Conservation (phyloP, 2,113 vertebrate species). For the Phaethon lepturus region DNA sequence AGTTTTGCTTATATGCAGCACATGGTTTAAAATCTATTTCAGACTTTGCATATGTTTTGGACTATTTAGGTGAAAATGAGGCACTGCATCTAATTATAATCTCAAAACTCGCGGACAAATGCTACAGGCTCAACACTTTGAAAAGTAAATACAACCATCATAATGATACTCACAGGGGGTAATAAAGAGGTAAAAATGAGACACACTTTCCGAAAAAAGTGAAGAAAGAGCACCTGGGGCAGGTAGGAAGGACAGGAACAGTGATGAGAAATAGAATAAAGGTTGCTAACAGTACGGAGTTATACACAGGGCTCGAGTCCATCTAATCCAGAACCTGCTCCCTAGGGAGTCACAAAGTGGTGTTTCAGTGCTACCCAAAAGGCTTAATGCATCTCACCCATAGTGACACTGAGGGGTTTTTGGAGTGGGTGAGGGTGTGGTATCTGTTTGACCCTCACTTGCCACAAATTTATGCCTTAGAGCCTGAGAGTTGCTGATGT, state of each 20-base stretch:
- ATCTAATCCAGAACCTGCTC: neutral
- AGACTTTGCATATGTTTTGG: neutral
- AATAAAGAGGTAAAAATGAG: neutral
- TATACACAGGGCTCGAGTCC: neutral
- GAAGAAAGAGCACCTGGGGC: neutral
- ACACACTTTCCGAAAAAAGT: neutral
- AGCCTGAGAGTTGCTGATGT: neutral
- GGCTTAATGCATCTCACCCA: neutral
- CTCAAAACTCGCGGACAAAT: neutral
- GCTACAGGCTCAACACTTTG: neutral
- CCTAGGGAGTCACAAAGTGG: neutral
- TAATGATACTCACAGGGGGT: neutral
- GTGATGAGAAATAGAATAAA: neutral
- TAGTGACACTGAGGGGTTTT: fast-evolving
- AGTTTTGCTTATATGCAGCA: neutral
- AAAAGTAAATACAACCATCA: neutral
- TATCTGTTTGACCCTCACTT: neutral
- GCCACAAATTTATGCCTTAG: neutral
- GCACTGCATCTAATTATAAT: neutral
- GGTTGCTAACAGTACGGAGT: neutral
- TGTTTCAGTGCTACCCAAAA: neutral
- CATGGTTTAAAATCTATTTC: neutral
- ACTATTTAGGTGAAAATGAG: neutral
- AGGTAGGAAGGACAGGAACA: neutral
- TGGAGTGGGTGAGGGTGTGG: neutral